Base-by-base conservation (phyloP, 2,797 vertebrate species). In the Manis javanica region DNA sequence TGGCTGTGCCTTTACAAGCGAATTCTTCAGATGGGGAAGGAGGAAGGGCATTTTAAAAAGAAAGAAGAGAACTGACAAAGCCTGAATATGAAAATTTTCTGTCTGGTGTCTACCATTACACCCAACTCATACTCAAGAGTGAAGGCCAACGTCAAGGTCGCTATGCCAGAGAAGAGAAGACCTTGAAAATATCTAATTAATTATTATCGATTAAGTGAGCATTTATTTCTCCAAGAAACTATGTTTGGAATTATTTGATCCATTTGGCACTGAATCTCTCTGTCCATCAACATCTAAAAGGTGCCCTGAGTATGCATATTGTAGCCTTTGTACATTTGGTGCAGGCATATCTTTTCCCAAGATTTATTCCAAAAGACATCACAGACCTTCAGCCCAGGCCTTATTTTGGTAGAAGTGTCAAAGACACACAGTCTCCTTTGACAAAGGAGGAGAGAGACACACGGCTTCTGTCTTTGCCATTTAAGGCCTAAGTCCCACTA, bases 321-420 rank as follows among this genome's bases (percentile, higher is more conserved):
- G 95, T 53, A 95, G 29, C 15, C 84, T 93, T 87, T 89, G 7
- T 77, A 88, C 8, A 13, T 88, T 96, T 8, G 1, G 16, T 87
- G 55, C 64, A 78, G 39, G 21, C 24, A 16, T 82, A 7, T 96
- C 64, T 92, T 84, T 90, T 83, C 42, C 61, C 11, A 11, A 84
- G 53, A 74, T 96, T 94, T 91, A 92, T 96, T 94, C 94, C 94
- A 90, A 71, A 86, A 72, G 78, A 77, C 37, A 39, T 87, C 39
- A 16, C 18, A 79, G 85, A 69, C 64, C 51, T 61, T 92, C 61
- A 63, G 13, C 18, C 39, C 31, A 61, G 74, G 77, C 96, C 74
- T 95, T 91, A 91, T 84, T 96, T 89, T 89, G 82, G 94, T 68
- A 90, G 55, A 87, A 64, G 71, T 87, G 71, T 94, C 90, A 94